These are phyloP conservation scores for Geodia barretti DNA, from an alignment of 37 sponge, comb jelly and placozoan genomes.

Conservation along the genomic window DNA sequence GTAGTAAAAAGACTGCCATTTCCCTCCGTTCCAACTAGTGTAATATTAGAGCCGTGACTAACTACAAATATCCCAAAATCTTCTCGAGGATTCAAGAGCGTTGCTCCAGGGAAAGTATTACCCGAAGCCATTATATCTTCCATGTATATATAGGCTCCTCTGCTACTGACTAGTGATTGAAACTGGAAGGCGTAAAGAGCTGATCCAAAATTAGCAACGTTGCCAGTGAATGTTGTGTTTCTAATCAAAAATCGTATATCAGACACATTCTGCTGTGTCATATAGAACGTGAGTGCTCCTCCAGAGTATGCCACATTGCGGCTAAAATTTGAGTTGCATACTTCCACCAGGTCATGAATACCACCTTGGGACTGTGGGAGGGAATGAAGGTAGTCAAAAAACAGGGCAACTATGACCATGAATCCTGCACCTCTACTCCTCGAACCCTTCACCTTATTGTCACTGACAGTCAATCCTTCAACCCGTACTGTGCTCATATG, in stretches of 20 bases:
- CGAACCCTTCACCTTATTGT: not conserved
- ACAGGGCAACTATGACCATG: not conserved
- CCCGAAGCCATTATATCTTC: conserved; percentile 8
- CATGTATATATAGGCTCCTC: not conserved
- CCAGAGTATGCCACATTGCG: conserved; percentile 16
- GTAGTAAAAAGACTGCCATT: conserved; percentile 5
- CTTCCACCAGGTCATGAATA: not conserved
- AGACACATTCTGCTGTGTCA: conserved; percentile 20
- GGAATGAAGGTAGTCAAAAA: not conserved
- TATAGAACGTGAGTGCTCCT: conserved; percentile 12
- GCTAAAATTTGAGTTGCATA: conserved; percentile 5
- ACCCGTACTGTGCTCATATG: not conserved
- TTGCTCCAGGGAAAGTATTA: conserved; percentile 23
- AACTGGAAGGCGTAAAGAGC: not conserved
- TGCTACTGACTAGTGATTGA: not conserved
- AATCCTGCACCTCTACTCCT: conserved; percentile 19
- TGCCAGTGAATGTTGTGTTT: conserved; percentile 7
- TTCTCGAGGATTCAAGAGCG: not conserved
- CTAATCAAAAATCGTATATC: not conserved
- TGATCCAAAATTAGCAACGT: not conserved
- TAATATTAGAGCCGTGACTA: conserved; percentile 1
- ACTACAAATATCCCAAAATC: conserved; percentile 21
- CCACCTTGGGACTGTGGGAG: conserved; percentile 14
- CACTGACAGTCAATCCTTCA: not conserved
- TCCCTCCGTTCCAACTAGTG: conserved; percentile 16